Conservation (phyloP, 2,113 vertebrate species). For the Vireo altiloquus region DNA sequence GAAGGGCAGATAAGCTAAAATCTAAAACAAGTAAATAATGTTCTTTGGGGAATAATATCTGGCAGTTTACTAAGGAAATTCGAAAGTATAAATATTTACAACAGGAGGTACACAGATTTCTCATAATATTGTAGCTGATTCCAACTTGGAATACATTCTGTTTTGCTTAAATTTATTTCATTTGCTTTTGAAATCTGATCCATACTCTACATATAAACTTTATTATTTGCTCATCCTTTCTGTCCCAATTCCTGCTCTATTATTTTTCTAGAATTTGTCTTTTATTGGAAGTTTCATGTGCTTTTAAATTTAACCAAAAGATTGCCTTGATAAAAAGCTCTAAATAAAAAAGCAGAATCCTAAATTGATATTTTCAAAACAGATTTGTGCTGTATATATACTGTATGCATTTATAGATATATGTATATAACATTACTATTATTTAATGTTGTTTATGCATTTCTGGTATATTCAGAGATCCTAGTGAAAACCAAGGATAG, state of each 20-base stretch:
- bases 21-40: slow-evolving; percentile 32
- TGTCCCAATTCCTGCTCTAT: not conserved
- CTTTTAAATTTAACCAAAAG: not conserved
- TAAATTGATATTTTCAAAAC: not conserved
- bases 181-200: slow-evolving; percentile 51
- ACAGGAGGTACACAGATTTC: slow-evolving; percentile 33
- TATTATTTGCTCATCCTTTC: slow-evolving; percentile 2
- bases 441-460: not conserved
- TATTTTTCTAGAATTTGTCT: not conserved
- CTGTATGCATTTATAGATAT: not conserved
- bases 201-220: not conserved
- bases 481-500: not conserved
- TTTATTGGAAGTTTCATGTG: not conserved
- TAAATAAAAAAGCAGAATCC: not conserved
- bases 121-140: slow-evolving; percentile 43
- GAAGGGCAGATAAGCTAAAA: slow-evolving; percentile 42
- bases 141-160: slow-evolving; percentile 5
- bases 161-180: slow-evolving; percentile 28
- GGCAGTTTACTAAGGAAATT: slow-evolving; percentile 51
- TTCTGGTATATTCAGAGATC: not conserved
- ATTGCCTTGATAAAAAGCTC: not conserved
- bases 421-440: not conserved
- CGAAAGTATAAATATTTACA: slow-evolving; percentile 58
- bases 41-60: slow-evolving; percentile 26
- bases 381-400: not conserved